Evolutionary conservation across 2,888 invertebrate species (phyloP).

Genomic region (Schrankia costaestrigalis): DNA sequence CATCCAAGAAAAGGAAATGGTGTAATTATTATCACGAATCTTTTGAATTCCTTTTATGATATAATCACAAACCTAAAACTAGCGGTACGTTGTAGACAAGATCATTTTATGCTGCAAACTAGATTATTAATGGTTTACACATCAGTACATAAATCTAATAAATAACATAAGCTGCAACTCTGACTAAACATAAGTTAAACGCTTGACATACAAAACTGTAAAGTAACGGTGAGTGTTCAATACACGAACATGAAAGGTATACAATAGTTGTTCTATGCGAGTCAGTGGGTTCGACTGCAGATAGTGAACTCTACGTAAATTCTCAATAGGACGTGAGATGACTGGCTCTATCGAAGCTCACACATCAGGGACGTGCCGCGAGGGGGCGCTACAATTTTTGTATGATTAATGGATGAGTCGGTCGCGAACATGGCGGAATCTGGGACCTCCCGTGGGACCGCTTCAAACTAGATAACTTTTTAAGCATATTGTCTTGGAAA

Average conservation of each 20-base stretch:
- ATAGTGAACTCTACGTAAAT: slow-evolving; percentile 35
- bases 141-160: too few species aligned
- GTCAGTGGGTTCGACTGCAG: slow-evolving; percentile 24
- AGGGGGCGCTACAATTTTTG: slow-evolving; percentile 38
- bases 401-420: slow-evolving; percentile 31
- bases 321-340: slow-evolving; percentile 50
- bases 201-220: slow-evolving; percentile 4
- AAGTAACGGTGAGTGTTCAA: slow-evolving; percentile 17
- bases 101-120: too few species aligned
- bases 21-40: too few species aligned
- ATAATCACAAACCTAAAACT: too few species aligned
- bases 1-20: too few species aligned
- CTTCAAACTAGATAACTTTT: slow-evolving; percentile 47
- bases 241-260: slow-evolving; percentile 10
- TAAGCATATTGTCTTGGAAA: slow-evolving; percentile 14
- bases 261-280: slow-evolving; percentile 31
- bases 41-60: too few species aligned
- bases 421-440: slow-evolving; percentile 18
- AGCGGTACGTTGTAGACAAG: too few species aligned
- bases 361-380: slow-evolving; percentile 40
- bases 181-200: background rate
- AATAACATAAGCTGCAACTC: too few species aligned
- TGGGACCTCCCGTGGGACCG: slow-evolving; percentile 46
- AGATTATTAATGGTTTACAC: too few species aligned
- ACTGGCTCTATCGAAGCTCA: slow-evolving; percentile 64